Evolutionary conservation across 1,140 invertebrate species (phyloP).

Genomic region (Atta colombica): DNA sequence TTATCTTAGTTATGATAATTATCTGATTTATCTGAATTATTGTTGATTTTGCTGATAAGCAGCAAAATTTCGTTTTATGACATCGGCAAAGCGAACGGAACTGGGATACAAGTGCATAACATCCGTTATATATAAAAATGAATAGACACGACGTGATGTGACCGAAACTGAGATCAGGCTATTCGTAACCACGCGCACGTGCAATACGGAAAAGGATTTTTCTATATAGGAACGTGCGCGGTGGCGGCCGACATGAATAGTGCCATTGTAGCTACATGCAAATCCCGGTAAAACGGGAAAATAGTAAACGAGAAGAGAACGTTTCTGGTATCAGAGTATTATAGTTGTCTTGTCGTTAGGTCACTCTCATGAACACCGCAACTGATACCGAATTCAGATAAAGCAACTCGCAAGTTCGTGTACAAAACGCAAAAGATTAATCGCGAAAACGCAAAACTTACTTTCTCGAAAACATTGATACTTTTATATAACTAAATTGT

Average conservation of each 20-base stretch:
- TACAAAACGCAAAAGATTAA: slow-evolving; percentile 35
- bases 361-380: slow-evolving; percentile 31
- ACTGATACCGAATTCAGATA: slow-evolving; percentile 41
- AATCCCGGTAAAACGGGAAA: slow-evolving; percentile 61
- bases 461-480: background rate
- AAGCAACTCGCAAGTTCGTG: slow-evolving; percentile 15
- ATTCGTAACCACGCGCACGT: slow-evolving; percentile 60
- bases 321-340: slow-evolving; percentile 52
- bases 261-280: slow-evolving; percentile 52
- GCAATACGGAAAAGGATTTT: slow-evolving; percentile 60
- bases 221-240: slow-evolving; percentile 50
- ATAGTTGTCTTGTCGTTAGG: slow-evolving; percentile 59
- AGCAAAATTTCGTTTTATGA: background rate
- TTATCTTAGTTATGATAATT: background rate
- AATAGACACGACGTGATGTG: slow-evolving; percentile 58
- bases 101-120: slow-evolving; percentile 41
- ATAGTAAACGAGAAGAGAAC: slow-evolving; percentile 43
- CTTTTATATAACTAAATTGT: background rate
- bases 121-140: slow-evolving; percentile 54
- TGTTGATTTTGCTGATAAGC: too few species aligned
- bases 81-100: background rate
- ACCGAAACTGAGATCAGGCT: slow-evolving; percentile 55
- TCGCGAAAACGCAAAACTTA: slow-evolving; percentile 29
- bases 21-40: background rate
- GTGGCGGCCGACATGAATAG: slow-evolving; percentile 42